Percentiles rank a stretch among this genome's conserved stretches.
Conservation (phyloP, 2,113 vertebrate species). For the Aldabrachelys gigantea region DNA sequence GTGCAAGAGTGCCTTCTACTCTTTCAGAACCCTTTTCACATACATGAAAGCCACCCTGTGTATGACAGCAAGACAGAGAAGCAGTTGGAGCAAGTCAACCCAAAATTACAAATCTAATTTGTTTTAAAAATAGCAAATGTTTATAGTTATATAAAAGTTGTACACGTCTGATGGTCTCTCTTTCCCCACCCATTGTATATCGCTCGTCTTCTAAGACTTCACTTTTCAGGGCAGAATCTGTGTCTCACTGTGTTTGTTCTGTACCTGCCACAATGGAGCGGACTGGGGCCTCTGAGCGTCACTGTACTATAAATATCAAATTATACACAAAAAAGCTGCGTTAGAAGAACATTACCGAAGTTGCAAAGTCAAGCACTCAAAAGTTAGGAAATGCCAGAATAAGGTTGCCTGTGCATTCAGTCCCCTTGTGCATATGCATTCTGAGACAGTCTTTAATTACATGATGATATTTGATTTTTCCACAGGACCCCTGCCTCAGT, state of each 20-base stretch:
- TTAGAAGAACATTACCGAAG: not conserved
- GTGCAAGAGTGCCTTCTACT: not conserved
- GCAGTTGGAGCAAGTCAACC: not conserved
- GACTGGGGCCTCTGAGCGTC: not conserved
- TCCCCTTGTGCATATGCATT: not conserved
- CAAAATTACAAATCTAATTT: not conserved
- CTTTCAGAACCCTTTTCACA: not conserved
- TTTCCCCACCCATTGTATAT: not conserved
- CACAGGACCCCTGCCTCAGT: not conserved
- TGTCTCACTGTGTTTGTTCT: not conserved
- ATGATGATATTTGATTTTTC: not conserved
- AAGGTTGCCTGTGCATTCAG: not conserved
- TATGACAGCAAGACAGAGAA: not conserved
- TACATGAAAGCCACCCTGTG: not conserved
- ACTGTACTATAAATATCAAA: conserved; percentile 1
- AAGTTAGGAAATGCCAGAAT: not conserved
- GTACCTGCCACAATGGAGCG: not conserved
- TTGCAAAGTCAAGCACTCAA: not conserved
- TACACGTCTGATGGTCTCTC: not conserved
- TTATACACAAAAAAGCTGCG: not conserved
- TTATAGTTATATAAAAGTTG: not conserved
- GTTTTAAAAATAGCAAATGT: not conserved
- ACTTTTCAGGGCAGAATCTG: not conserved
- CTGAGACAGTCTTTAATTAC: not conserved
- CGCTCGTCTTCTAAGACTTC: not conserved